Conservation (phyloP, 1,140 invertebrate genomes). For the silkworm (Bombyx mori) region DNA sequence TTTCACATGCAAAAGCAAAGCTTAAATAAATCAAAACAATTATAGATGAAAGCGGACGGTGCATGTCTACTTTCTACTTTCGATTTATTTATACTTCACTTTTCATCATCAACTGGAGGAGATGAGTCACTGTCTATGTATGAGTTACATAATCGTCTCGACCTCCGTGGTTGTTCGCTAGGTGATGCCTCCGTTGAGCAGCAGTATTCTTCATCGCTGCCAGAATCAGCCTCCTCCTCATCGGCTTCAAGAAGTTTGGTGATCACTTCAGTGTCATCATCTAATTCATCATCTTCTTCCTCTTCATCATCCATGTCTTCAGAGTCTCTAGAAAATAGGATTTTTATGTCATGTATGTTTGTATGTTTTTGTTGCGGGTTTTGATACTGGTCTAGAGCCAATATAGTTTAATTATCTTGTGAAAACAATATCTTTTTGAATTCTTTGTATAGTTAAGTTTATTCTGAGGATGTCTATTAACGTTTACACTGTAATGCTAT, state of each 20-base stretch:
- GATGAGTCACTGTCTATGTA: conserved; percentile 36
- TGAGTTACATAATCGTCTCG: conserved; percentile 27
- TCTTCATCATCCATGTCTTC: conserved; percentile 14
- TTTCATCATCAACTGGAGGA: conserved; percentile 19
- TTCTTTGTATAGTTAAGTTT: too few species aligned
- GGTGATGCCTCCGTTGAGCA: conserved; percentile 22
- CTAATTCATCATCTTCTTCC: conserved; percentile 6
- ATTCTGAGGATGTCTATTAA: too few species aligned
- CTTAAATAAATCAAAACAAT: too few species aligned
- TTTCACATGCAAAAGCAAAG: too few species aligned
- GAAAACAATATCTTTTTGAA: too few species aligned
- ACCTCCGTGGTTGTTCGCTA: conserved; percentile 26
- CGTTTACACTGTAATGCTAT: too few species aligned
- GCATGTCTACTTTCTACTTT: too few species aligned
- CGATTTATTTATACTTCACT: conserved; percentile 8
- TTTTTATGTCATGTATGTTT: too few species aligned
- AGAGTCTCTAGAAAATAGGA: neutral
- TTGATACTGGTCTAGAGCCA: too few species aligned
- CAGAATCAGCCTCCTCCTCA: conserved; percentile 27
- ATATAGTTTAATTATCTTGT: too few species aligned
- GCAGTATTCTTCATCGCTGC: conserved; percentile 43
- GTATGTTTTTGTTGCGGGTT: too few species aligned
- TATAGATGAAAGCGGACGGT: too few species aligned
- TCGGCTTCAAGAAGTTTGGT: conserved; percentile 20
- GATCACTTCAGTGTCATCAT: conserved; percentile 8